These are phyloP conservation scores for Ptychoptera albimana DNA, from an alignment of 2,888 invertebrate genomes.

Conservation along the genomic window DNA sequence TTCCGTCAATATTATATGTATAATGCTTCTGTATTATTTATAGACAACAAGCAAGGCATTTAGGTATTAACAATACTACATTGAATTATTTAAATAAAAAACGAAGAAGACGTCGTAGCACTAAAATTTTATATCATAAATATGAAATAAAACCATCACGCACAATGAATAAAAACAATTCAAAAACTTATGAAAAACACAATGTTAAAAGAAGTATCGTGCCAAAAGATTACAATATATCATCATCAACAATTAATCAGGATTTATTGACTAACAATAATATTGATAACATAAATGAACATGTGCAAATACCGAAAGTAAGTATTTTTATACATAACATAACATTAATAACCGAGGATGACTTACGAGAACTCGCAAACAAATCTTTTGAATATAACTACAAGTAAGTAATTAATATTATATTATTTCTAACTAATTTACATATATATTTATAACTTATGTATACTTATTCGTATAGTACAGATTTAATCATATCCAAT, in stretches of 20 bases:
- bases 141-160: not conserved
- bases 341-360: conserved; percentile 35
- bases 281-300: not conserved
- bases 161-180: not conserved
- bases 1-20: not conserved
- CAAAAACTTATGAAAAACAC: too few species aligned
- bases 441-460: too few species aligned
- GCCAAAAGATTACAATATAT: too few species aligned
- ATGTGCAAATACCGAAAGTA: conserved; percentile 21
- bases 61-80: conserved; percentile 47
- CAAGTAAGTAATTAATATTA: too few species aligned
- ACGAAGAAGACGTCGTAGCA: not conserved
- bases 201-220: too few species aligned
- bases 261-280: too few species aligned
- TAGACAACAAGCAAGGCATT: conserved; percentile 67
- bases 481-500: conserved; percentile 16
- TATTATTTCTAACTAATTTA: too few species aligned
- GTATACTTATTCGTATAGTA: too few species aligned
- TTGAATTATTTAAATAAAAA: conserved; percentile 9
- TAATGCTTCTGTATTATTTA: not conserved
- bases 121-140: not conserved
- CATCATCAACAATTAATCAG: too few species aligned
- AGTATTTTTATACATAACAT: conserved; percentile 52
- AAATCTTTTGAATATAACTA: too few species aligned
- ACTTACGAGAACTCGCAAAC: conserved; percentile 13